Conservation (phyloP, 2,113 vertebrate genomes). For the Chamaetylas fuelleborni region DNA sequence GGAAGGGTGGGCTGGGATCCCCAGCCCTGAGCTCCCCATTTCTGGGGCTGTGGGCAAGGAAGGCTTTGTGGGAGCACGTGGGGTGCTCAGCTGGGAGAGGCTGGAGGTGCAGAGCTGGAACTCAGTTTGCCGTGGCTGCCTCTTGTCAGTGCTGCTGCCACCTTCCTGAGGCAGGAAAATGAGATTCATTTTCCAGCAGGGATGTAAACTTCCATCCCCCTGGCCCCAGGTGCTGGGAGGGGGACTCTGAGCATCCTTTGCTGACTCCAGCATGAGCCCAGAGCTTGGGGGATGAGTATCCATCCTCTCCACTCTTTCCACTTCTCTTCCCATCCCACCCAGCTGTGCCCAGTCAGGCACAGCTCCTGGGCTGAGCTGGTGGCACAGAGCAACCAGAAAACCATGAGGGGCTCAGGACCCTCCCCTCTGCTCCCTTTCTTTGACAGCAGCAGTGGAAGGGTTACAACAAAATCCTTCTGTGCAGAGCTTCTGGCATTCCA, state of each 20-base stretch:
- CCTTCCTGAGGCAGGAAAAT: background rate
- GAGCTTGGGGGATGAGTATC: background rate
- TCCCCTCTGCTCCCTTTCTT: background rate
- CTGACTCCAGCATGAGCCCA: background rate
- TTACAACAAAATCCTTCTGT: background rate
- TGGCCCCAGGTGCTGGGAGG: too few relatives aligned
- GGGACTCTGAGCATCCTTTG: background rate
- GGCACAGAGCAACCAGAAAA: background rate
- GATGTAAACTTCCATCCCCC: background rate
- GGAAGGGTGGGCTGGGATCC: background rate
- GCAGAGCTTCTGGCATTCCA: background rate
- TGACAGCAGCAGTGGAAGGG: background rate
- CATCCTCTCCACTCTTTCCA: background rate
- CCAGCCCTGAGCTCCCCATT: background rate
- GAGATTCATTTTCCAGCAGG: background rate
- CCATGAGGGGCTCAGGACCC: background rate
- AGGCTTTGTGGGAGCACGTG: background rate
- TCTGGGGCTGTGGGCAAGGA: background rate
- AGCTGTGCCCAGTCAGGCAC: background rate
- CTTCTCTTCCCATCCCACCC: background rate
- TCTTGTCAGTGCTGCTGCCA: fast-evolving
- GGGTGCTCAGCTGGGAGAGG: background rate
- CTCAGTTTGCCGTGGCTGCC: background rate
- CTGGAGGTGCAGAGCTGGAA: background rate
- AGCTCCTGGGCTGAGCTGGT: background rate